Percentiles rank a stretch among this genome's conserved stretches.
phyloP scores from a whole-genome alignment of 2,797 vertebrate species.

The Danio aesculapii region DNA sequence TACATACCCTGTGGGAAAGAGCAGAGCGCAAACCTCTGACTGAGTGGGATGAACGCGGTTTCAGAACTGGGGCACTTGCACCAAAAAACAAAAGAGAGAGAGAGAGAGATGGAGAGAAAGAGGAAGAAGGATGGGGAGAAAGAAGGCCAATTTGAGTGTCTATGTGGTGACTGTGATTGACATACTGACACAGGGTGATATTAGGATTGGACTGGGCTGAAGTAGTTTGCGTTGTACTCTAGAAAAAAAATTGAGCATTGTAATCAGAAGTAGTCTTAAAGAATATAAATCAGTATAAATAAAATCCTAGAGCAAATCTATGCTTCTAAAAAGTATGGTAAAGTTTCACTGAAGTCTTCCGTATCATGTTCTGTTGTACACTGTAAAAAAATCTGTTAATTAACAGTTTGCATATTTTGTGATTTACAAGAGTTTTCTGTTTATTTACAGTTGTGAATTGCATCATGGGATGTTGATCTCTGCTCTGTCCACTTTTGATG shows the following conservation, averaged over 20 bases:
- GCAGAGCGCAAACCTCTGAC: slow-evolving; percentile 80
- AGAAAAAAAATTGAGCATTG: not conserved
- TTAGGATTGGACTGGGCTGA: not conserved
- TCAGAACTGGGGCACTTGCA: slow-evolving; percentile 86
- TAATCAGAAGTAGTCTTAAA: not conserved
- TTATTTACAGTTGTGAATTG: too few species aligned
- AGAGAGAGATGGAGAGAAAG: not conserved
- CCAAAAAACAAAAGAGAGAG: slow-evolving; percentile 66
- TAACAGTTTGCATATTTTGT: too few species aligned
- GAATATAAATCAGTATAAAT: not conserved
- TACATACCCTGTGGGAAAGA: slow-evolving; percentile 88
- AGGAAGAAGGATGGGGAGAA: slow-evolving; percentile 60
- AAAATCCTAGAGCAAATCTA: not conserved
- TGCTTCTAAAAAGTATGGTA: not conserved
- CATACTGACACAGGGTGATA: not conserved
- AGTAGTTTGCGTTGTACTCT: not conserved
- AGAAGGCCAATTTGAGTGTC: slow-evolving; percentile 72
- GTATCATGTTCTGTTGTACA: too few species aligned
- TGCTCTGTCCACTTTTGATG: too few species aligned
- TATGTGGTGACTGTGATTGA: slow-evolving; percentile 27
- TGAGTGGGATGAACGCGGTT: slow-evolving; percentile 84
- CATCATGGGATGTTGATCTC: too few species aligned
- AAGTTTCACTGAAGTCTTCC: too few species aligned
- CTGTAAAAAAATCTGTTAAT: too few species aligned
- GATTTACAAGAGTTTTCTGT: too few species aligned